These are phyloP conservation scores for Thymelicus lineola DNA, from an alignment of 2,888 invertebrate species.

Conservation along the genomic window DNA sequence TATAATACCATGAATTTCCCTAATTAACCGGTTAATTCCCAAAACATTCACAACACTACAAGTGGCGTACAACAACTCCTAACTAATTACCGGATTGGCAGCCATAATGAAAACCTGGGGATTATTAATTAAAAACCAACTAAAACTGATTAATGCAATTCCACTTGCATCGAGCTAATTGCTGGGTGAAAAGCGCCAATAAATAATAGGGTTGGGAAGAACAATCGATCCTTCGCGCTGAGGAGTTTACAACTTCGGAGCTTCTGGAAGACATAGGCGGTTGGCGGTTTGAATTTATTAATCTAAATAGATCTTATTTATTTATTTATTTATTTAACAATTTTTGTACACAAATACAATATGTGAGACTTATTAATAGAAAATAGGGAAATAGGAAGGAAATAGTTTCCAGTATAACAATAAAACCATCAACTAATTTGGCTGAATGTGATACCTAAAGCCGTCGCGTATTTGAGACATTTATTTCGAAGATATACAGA, in stretches of 20 bases:
- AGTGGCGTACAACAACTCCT: neutral
- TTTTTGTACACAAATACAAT: too few relatives aligned
- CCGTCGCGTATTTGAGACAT: too few relatives aligned
- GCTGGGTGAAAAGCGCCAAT: slow-evolving; percentile 8
- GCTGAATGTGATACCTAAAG: too few relatives aligned
- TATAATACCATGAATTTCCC: neutral
- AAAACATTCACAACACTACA: slow-evolving; percentile 2
- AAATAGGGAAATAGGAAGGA: too few relatives aligned
- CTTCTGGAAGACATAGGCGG: neutral
- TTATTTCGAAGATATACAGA: too few relatives aligned
- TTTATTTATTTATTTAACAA: too few relatives aligned
- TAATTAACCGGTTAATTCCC: neutral
- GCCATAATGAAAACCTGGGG: slow-evolving; percentile 1
- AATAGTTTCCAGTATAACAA: too few relatives aligned
- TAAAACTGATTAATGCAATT: slow-evolving; percentile 15
- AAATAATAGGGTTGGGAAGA: slow-evolving; percentile 16
- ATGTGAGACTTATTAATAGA: too few relatives aligned
- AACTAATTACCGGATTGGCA: neutral
- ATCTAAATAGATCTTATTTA: too few relatives aligned
- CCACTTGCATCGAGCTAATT: slow-evolving; percentile 27
- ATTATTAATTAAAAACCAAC: slow-evolving; percentile 14
- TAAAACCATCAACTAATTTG: too few relatives aligned
- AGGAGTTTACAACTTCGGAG: neutral
- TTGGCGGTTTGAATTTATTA: neutral
- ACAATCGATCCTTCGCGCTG: neutral